Base-by-base conservation (phyloP, 2,113 vertebrate species). In the Tapirus terrestris region DNA sequence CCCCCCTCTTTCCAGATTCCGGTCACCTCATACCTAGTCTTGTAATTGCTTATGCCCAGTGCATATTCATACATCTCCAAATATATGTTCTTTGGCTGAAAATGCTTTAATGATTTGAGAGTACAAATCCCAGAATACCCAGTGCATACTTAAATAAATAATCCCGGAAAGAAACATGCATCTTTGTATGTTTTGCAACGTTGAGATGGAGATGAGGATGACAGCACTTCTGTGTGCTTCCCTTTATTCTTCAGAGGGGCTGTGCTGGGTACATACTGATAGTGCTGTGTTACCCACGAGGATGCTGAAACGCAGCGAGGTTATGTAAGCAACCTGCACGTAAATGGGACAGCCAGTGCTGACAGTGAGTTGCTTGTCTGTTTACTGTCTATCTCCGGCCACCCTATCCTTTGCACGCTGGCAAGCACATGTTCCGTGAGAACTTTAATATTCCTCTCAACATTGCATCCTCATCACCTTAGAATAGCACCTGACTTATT, bases 121-220 rank as follows among this genome's bases (percentile, higher is more conserved):
- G 33, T 21, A 63, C 51, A 70, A 67, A 94, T 68, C 81, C 16
- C 86, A 63, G 65, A 72, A 48, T 29, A 27, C 60, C 27, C 12
- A 10, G 51, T 5, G 33, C 8, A 33, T 58, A 39, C 60, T 95
- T 88, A 88, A 86, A 93, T 89, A 73, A 91, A 79, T 58, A 91
- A 86, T 33, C 76, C 51, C 39, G 4, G 61, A 86, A 51, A 1
- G 70, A 93, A 77, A 65, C 21, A 10, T 1, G 10, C 45, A 12
- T 70, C 13, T 67, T 12, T 48, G 87, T 23, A 21, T 43, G 17
- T 53, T 65, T 39, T 56, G 25, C 65, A 43, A 21, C 7, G 61
- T 65, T 0, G 8, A 48, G 81, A 60, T 39, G 72, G 58, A 33
- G 63, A 25, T 2, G 33, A 43, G 65, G 45, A 45, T 7, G 45